Evolutionary conservation across 2,888 invertebrate genomes (phyloP), one percentile per base, ranked within the genome.

Genomic region (Pachycephus smyrnensis): DNA sequence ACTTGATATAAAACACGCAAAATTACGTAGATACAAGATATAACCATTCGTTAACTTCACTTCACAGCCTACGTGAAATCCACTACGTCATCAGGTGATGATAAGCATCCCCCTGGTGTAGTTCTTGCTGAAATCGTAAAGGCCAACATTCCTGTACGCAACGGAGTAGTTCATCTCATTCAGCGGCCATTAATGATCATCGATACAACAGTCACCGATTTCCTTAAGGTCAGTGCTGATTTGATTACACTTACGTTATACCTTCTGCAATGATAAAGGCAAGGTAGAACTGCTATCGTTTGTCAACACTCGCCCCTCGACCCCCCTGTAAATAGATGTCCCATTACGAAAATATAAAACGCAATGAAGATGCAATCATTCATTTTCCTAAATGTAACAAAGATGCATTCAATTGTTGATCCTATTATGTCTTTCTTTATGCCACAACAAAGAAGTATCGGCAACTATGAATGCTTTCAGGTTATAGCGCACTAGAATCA

Each of bases 131-230:
- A 97, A 91, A 96, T 98, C 81, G 95, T 97, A 12, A 95, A 95
- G 89, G 96, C 96, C 55, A 98, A 98, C 91, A 98, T 98, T 84
- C 98, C 98, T 0, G 97, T 98, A 37, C 95, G 95, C 88, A 98
- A 98, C 88, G 98, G 98, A 55, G 98, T 98, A 0, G 95, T 98
- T 6, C 98, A 98, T 92, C 94, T 98, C 82, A 98, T 98, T 84
- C 96, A 97, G 87, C 94, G 97, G 83, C 98, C 98, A 0, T 93
- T 98, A 30, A 97, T 98, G 96, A 95, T 98, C 79, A 96, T 97
- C 76, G 97, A 98, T 88, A 96, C 96, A n/a, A 96, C 96, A 4
- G 95, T 98, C 82, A 95, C 95, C 84, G 95, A 97, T 90, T 96
- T 97, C 88, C 93, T 98, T 79, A 95, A 96, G 96, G 97, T 97